phyloP scores from a whole-genome alignment of 1,140 invertebrate species.

The Ceratoteleas bidentatus region DNA sequence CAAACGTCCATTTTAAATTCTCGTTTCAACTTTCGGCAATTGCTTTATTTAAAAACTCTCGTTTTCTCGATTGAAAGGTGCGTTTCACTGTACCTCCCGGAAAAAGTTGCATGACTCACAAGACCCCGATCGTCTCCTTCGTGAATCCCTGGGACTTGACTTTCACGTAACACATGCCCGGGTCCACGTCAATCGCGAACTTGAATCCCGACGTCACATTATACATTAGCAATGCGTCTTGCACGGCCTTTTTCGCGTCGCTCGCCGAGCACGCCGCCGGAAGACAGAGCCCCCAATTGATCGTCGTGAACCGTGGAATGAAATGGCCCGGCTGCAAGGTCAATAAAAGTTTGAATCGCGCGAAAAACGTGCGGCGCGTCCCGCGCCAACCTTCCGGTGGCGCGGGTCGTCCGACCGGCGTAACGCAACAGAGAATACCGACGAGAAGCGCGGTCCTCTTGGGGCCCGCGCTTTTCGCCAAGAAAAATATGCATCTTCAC shows the following conservation, averaged over 20 bases:
- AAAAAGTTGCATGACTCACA: conserved; percentile 64
- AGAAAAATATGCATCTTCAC: conserved; percentile 50
- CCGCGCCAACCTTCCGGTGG: conserved; percentile 1
- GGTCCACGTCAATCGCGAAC: conserved; percentile 83
- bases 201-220: conserved; percentile 83
- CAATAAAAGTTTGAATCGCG: conserved; percentile 32
- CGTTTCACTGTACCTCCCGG: too few relatives aligned
- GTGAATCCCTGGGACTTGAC: conserved; percentile 74
- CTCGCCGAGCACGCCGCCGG: conserved; percentile 84
- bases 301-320: conserved; percentile 85
- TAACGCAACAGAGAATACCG: conserved; percentile 30
- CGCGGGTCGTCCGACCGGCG: conserved; percentile 11
- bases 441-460: too few relatives aligned
- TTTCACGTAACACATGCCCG: conserved; percentile 83
- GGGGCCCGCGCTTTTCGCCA: too few relatives aligned
- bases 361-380: conserved; percentile 9
- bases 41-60: too few relatives aligned
- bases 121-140: conserved; percentile 78
- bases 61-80: too few relatives aligned
- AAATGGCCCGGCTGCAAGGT: conserved; percentile 85
- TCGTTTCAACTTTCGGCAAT: too few relatives aligned
- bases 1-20: too few relatives aligned
- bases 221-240: conserved; percentile 82
- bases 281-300: conserved; percentile 86
- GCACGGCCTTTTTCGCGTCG: conserved; percentile 83